These are phyloP conservation scores for Xestia c-nigrum DNA, from an alignment of 2,888 invertebrate genomes.

Conservation along the genomic window DNA sequence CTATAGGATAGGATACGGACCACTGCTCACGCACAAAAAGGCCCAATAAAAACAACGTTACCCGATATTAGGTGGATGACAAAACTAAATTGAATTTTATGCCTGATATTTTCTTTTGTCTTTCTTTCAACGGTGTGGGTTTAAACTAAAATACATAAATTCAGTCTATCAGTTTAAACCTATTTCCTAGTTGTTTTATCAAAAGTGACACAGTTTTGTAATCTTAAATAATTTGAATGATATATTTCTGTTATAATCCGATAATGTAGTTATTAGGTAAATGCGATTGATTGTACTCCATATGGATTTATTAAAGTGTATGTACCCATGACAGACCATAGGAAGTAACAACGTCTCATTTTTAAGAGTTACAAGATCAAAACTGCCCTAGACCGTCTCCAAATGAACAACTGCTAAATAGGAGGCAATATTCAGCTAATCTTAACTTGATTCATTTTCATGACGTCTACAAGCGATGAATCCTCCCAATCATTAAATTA, in stretches of 20 bases:
- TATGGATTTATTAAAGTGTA: background rate
- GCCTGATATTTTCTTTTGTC: background rate
- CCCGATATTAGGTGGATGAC: constrained; percentile 16
- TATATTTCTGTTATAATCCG: constrained; percentile 6
- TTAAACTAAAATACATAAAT: background rate
- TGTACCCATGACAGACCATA: background rate
- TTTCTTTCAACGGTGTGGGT: too few species aligned
- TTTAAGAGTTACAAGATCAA: background rate
- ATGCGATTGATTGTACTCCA: background rate
- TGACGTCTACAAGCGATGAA: background rate
- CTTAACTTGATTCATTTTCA: background rate
- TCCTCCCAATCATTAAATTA: background rate
- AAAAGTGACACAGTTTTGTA: constrained; percentile 17
- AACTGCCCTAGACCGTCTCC: background rate
- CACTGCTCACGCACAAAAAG: constrained; percentile 19
- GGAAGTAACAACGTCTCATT: background rate
- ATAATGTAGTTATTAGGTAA: background rate
- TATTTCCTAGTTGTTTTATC: background rate
- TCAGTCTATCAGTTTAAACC: background rate
- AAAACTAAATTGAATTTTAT: constrained; percentile 10
- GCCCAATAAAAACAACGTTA: constrained; percentile 40
- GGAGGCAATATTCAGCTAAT: background rate
- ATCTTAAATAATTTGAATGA: background rate
- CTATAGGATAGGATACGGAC: constrained; percentile 15
- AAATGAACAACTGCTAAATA: background rate